Percentiles rank a stretch among this genome's conserved stretches.
These are phyloP conservation scores for Cenopis cana DNA, from an alignment of 2,888 invertebrate species.

Conservation along the genomic window DNA sequence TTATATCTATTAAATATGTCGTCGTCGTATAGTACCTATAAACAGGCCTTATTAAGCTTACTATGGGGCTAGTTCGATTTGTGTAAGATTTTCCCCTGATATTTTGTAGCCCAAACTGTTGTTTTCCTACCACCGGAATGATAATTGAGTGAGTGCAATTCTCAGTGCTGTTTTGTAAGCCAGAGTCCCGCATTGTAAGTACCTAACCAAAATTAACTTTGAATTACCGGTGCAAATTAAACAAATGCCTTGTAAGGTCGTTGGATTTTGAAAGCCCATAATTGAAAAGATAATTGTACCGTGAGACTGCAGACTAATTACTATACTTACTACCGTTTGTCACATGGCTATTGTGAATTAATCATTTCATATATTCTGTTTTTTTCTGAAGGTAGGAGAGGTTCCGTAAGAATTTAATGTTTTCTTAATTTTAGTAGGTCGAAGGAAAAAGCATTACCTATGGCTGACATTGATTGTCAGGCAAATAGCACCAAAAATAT, in stretches of 20 bases:
- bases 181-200: conserved; percentile 5
- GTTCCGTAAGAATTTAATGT: conserved; percentile 12
- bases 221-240: conserved; percentile 25
- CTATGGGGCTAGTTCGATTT: no score
- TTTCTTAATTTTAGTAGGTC: neutral
- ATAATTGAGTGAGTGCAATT: neutral
- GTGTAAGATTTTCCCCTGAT: no score
- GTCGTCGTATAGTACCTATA: no score
- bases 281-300: conserved; percentile 37
- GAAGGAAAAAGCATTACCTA: neutral
- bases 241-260: conserved; percentile 35
- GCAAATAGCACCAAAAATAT: no score
- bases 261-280: conserved; percentile 33
- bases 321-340: conserved; percentile 48
- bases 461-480: neutral
- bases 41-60: no score
- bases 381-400: neutral
- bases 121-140: neutral
- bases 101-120: neutral
- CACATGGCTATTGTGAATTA: conserved; percentile 39
- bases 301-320: conserved; percentile 46
- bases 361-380: conserved; percentile 15
- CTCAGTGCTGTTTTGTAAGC: neutral
- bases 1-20: no score
- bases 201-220: conserved; percentile 13